Evolutionary conservation across 2,888 invertebrate species (phyloP), one percentile per base, ranked within the genome.

Genomic region (Pantelozetes paolii): DNA sequence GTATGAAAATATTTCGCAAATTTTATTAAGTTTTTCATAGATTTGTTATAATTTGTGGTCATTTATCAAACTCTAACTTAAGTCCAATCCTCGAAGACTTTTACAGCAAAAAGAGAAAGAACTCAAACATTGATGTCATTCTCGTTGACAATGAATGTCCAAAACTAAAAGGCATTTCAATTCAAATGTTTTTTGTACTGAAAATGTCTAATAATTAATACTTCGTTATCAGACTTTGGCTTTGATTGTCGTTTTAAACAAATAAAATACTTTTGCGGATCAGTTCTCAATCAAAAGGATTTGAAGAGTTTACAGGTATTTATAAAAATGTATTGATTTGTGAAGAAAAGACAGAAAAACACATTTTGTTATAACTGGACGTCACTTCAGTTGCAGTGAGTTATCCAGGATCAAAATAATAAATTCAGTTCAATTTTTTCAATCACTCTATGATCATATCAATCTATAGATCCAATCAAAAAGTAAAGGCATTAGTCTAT

Each of bases 271-370:
- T 98, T 99, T 90, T 97, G 98, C 88, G 99, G 99, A 85, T 96
- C 97, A 86, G 98, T 99, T 85, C 99, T 99, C 98, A 99, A 98
- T 87, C 96, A 98, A 84, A 95, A 97, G 87, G 99, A 99, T 87
- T 91, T 99, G 81, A 95, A 96, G 85, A 89, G 99, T 88, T 98
- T 99, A 84, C 97, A 97, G 93, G 94, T 94, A 90, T 11, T n/a
- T 48, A 48, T 92, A 90, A 77, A 67, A 48, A 20, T n/a, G 48
- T 20, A 48, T 48, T n/a, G 48, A 48, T 23, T 8, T n/a, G n/a
- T 23, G 40, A 40, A 6, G 48, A 45, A 18, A 45, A n/a, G n/a
- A n/a, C n/a, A n/a, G n/a, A n/a, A n/a, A n/a, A n/a, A n/a, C n/a
- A n/a, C n/a, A n/a, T n/a, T n/a, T n/a, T n/a, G n/a, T n/a, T n/a